Evolutionary conservation across 2,113 vertebrate genomes (phyloP), one percentile per base, ranked within the genome.

Genomic region (Tragelaphus imberbis): DNA sequence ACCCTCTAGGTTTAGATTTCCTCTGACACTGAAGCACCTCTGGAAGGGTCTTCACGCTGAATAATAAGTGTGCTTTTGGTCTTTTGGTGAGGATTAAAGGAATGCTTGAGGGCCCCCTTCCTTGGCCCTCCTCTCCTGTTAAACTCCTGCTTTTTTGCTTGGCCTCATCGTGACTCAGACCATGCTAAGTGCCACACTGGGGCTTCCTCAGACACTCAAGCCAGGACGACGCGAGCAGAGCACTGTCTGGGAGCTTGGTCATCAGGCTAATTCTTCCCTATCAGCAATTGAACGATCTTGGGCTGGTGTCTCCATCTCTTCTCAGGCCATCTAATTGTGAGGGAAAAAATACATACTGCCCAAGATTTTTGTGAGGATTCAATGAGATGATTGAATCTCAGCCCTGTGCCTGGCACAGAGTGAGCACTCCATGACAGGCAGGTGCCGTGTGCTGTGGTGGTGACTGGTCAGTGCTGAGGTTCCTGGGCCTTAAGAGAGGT

Each of bases 201-300:
- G 53, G 80, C 30, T 59, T 28, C 28, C 55, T n/a, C 36, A n/a
- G 59, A 33, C 28, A 15, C 36, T 77, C 27, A 58, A n/a, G n/a
- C 40, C 44, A 51, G 84, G 36, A 17, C 2, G 0, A 10, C 0
- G 4, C 1, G 1, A 3, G 1, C 23, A 33, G 79, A 71, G n/a
- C 44, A 61, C 33, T n/a, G 51, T 49, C 25, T 7, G 11, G 40
- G 71, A 27, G 27, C 44, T 77, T 49, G 23, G 15, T 55, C 36
- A 2, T 68, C 71, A 90, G 55, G 36, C 65, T 56, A 15, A 19
- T 56, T 81, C 47, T 44, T 94, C 36, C 49, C 68, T 51, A 1
- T 44, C 30, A 49, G 53, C 68, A 51, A 3, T 1, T 63, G 28
- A 11, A 44, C 30, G 15, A 77, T 55, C 40, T 19, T 56, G 59